phyloP scores from a whole-genome alignment of 1,140 invertebrate genomes.

The Drosophila miranda region DNA sequence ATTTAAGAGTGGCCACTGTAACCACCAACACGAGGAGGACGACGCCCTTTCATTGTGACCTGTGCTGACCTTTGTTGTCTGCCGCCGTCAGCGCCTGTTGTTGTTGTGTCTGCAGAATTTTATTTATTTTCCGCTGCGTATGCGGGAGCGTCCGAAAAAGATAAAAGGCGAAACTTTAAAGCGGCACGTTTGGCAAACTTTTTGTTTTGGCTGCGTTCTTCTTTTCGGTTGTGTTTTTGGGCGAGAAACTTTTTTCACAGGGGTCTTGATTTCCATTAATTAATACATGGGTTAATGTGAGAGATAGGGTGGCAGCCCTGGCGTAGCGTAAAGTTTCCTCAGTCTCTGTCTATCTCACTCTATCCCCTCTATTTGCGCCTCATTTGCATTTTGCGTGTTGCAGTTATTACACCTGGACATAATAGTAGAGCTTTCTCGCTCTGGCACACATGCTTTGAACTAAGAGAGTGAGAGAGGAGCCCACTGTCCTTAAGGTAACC shows the following conservation, averaged over 20 bases:
- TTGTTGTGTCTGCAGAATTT: slow-evolving; percentile 67
- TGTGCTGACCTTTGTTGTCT: slow-evolving; percentile 82
- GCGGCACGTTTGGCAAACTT: slow-evolving; percentile 45
- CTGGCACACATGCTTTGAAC: slow-evolving; percentile 1
- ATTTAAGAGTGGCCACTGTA: slow-evolving; percentile 11
- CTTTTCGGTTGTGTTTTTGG: slow-evolving; percentile 16
- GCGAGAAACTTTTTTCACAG: slow-evolving; percentile 32
- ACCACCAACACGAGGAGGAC: slow-evolving; percentile 59
- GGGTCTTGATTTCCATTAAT: slow-evolving; percentile 40
- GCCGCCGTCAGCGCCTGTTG: slow-evolving; percentile 53
- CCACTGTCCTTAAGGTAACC: slow-evolving; percentile 16
- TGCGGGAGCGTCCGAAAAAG: slow-evolving; percentile 25
- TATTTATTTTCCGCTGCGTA: slow-evolving; percentile 26
- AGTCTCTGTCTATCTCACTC: no score
- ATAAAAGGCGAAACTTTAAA: slow-evolving; percentile 59
- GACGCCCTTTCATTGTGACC: slow-evolving; percentile 82
- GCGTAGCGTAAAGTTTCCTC: not conserved
- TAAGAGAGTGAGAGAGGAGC: not conserved
- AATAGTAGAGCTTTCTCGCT: slow-evolving; percentile 17
- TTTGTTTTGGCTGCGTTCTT: slow-evolving; percentile 20
- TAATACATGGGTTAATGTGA: slow-evolving; percentile 49
- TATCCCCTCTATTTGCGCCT: slow-evolving; percentile 15
- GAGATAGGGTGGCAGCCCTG: slow-evolving; percentile 46
- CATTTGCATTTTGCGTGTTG: slow-evolving; percentile 50
- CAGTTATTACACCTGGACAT: slow-evolving; percentile 43